These are phyloP conservation scores for Pterostichus niger DNA, from an alignment of 2,888 invertebrate genomes.

Conservation along the genomic window DNA sequence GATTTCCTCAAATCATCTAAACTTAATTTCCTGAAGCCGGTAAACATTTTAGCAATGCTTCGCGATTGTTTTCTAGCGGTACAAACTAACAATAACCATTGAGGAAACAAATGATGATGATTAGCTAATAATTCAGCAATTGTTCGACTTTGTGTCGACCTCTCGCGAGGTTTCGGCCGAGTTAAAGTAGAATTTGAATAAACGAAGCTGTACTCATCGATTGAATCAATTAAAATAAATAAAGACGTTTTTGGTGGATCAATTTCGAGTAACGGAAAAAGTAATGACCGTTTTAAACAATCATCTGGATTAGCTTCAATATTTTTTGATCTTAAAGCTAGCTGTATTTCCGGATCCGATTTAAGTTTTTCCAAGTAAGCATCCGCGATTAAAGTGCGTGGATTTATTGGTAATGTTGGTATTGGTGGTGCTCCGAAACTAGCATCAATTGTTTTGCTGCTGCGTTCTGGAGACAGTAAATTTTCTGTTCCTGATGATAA, in stretches of 20 bases:
- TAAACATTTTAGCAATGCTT: constrained; percentile 89
- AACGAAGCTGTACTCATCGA: constrained; percentile 88
- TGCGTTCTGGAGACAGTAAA: constrained; percentile 70
- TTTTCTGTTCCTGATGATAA: constrained; percentile 69
- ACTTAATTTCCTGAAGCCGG: constrained; percentile 93
- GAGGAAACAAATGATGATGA: constrained; percentile 94
- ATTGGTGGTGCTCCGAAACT: constrained; percentile 74
- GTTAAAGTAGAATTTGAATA: constrained; percentile 80
- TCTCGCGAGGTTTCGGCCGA: constrained; percentile 78
- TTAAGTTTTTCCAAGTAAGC: constrained; percentile 89
- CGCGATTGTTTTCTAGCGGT: constrained; percentile 93
- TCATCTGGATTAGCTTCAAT: constrained; percentile 94
- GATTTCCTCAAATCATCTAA: constrained; percentile 94
- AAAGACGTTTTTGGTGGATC: constrained; percentile 92
- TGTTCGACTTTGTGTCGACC: constrained; percentile 80
- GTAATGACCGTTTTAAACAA: constrained; percentile 91
- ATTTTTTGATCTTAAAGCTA: constrained; percentile 88
- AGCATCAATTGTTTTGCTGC: constrained; percentile 70
- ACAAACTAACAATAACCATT: constrained; percentile 94
- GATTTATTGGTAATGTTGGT: constrained; percentile 79
- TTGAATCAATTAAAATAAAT: constrained; percentile 93
- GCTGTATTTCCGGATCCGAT: constrained; percentile 89
- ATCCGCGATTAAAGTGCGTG: constrained; percentile 84
- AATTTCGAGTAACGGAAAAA: constrained; percentile 92
- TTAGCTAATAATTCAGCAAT: constrained; percentile 92